Percentiles rank a stretch among this genome's conserved stretches.
Evolutionary conservation across 2,797 vertebrate genomes (phyloP).

Genomic region (Galagoides demidoff): DNA sequence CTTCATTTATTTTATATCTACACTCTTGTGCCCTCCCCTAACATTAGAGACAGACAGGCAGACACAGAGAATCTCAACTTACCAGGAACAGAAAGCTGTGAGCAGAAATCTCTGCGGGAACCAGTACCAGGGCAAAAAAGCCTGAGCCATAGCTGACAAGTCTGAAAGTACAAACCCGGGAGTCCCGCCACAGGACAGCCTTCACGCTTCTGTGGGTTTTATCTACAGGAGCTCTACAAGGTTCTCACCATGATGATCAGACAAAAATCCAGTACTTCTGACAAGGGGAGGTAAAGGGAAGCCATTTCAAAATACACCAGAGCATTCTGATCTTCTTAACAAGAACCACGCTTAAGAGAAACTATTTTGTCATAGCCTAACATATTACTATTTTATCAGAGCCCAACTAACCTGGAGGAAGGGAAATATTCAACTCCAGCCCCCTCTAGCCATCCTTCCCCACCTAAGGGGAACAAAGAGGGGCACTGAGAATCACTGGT

Average conservation of each 20-base stretch:
- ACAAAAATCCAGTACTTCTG: background rate
- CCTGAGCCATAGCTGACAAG: background rate
- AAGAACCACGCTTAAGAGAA: background rate
- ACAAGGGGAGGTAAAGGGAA: background rate
- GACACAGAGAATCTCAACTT: background rate
- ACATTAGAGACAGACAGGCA: background rate
- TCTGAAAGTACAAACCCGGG: background rate
- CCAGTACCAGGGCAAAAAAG: background rate
- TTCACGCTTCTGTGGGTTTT: background rate
- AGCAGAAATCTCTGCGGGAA: background rate
- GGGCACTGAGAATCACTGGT: background rate
- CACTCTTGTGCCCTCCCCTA: background rate
- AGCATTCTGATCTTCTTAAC: background rate
- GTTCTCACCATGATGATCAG: background rate
- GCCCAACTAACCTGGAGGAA: background rate
- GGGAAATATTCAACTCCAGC: background rate
- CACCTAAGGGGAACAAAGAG: background rate
- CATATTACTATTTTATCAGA: background rate
- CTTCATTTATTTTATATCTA: background rate
- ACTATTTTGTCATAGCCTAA: background rate
- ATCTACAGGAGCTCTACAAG: background rate
- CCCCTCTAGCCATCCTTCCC: background rate
- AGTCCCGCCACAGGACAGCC: too few species aligned
- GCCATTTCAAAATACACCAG: background rate
- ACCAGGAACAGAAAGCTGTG: background rate